phyloP scores from a whole-genome alignment of 1,140 invertebrate genomes.

The Neodiprion lecontei region DNA sequence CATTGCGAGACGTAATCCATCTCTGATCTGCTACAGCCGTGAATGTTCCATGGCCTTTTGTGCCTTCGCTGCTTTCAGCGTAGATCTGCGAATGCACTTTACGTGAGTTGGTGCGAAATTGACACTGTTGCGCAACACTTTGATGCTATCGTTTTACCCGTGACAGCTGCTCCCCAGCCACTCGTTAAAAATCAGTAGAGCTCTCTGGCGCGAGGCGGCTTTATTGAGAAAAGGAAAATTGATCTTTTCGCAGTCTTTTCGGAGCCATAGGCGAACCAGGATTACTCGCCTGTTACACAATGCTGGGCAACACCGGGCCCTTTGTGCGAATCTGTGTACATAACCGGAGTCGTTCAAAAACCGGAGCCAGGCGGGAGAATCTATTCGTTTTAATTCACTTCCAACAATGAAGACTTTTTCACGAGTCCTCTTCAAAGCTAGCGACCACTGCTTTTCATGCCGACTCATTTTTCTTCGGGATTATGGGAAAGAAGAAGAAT shows the following conservation, averaged over 20 bases:
- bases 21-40: background rate
- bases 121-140: background rate
- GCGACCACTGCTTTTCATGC: no score
- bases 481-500: no score
- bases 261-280: background rate
- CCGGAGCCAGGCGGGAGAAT: background rate
- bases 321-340: background rate
- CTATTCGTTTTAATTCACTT: slow-evolving; percentile 4
- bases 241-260: background rate
- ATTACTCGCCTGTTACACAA: slow-evolving; percentile 2
- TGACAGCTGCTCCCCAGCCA: background rate
- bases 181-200: background rate
- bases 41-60: background rate
- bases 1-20: background rate
- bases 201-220: background rate
- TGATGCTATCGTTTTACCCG: background rate
- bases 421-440: background rate
- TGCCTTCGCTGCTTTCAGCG: background rate
- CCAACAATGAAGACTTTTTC: background rate
- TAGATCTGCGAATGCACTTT: background rate
- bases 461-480: no score
- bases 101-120: no score
- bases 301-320: background rate
- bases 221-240: background rate
- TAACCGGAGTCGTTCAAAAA: background rate